Evolutionary conservation across 2,797 vertebrate species (phyloP), one percentile per base, ranked within the genome.

Genomic region (Adelosebastes latens): DNA sequence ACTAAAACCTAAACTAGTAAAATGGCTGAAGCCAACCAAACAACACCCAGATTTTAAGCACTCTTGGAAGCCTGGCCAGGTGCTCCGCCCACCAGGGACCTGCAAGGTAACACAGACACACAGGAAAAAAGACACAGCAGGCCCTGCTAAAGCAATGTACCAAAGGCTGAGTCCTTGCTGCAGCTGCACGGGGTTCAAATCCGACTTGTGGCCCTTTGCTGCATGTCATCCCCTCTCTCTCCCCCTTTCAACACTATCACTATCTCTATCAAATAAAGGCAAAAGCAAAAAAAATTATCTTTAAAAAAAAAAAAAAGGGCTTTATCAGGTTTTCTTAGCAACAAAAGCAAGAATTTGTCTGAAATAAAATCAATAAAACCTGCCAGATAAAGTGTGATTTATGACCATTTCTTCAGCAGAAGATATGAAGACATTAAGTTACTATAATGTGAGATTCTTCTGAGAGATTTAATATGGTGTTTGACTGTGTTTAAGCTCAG

Each of bases 301-400:
- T 39, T 39, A n/a, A 5, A 29, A 0, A 5, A 39, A 14, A 36
- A 31, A 36, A 36, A 39, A 39, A 14, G 39, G 39, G n/a, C 10
- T 52, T 34, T 80, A 46, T 46, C 46, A 32, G 55, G 11, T 34
- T 60, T 79, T 22, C 22, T 55, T 55, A 11, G 29, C 2, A 11
- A 74, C 59, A 25, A 5, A 60, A 20, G 18, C 20, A 42, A 13
- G 0, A 1, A 56, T 66, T 4, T 62, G 22, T 31, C 27, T 72
- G 14, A 62, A 56, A 49, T 24, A 5, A 20, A 78, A 63, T 73
- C 71, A 58, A 63, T 71, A 66, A 73, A 66, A 27, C 14, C 31
- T 53, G 73, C 75, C 70, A 71, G 16, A 46, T 18, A 55, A 29
- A 78, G 60, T 63, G 2, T 8, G 1, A 29, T 79, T 42, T 52